Base-by-base conservation (phyloP, 2,797 vertebrate genomes). In the Loriculus beryllinus region DNA sequence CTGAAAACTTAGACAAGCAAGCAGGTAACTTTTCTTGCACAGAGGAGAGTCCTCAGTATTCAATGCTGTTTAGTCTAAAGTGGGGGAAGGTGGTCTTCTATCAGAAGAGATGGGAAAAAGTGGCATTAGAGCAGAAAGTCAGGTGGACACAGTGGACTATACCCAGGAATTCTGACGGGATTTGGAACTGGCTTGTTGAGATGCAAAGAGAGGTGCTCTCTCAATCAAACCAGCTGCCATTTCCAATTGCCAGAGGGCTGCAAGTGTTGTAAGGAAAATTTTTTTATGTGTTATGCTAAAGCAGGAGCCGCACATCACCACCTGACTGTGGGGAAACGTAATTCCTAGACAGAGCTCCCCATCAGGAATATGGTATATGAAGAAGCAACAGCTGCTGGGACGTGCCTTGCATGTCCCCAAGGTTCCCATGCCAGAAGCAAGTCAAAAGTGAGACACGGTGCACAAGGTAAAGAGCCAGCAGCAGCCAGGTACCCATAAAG, bases 381-480 rank as follows among this genome's bases (percentile, higher is more conserved):
- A 87, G 75, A 67, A 74, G 31, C 37, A 70, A 45, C 25, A 87
- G 60, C 42, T 40, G 76, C 82, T 4, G 5, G 45, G 42, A 76
- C 25, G 42, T 26, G 49, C 33, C 57, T 35, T 29, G 31, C 2
- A 12, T 33, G 76, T 90, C n/a, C 23, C 51, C 51, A 76, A 49
- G 74, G 52, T 43, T 39, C 52, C 57, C 26, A 6, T 4, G 33
- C 9, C 67, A 79, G 67, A 79, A 71, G 37, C 25, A 74, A 11
- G 12, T 10, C n/a, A 63, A 48, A 91, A 75, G 18, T 0, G 1
- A 91, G 62, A 78, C 1, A 3, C 0, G 0, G 57, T 14, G 16
- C 25, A 31, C 0, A 0, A 71, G 9, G 52, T 68, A 22, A 74
- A 64, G 33, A 87, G 59, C 18, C 49, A 62, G 42, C 47, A 79